Conservation (phyloP, 2,888 invertebrate genomes). For the Epinotia nisella region DNA sequence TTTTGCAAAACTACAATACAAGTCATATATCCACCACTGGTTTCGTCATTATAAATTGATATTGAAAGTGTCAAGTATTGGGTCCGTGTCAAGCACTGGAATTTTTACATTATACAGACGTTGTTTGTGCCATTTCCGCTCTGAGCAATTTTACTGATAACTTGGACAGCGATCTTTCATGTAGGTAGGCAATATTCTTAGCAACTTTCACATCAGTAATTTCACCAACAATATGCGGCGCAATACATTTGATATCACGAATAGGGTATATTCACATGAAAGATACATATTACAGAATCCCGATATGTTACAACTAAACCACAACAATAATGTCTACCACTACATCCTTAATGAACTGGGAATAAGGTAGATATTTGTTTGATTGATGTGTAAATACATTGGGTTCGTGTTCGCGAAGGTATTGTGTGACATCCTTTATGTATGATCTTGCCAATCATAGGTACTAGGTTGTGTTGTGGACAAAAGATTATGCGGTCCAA, state of each 20-base stretch:
- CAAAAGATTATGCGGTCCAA: not conserved
- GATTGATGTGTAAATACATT: not conserved
- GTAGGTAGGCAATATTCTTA: not conserved
- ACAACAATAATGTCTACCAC: not conserved
- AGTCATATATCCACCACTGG: too few species aligned
- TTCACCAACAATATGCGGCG: not conserved
- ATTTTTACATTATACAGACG: too few species aligned
- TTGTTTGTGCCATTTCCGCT: too few species aligned
- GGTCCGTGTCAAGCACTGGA: too few species aligned
- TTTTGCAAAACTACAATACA: too few species aligned
- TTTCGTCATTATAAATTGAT: too few species aligned
- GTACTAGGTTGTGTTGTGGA: not conserved
- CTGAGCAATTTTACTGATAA: too few species aligned
- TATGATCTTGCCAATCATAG: conserved; percentile 9
- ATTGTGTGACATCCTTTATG: not conserved
- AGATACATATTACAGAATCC: not conserved
- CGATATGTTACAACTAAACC: not conserved
- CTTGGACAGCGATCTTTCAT: too few species aligned
- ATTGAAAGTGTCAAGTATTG: too few species aligned
- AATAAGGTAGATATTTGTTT: not conserved
- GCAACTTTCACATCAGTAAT: not conserved
- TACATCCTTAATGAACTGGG: not conserved
- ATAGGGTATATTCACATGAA: conserved; percentile 9
- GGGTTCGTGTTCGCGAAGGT: not conserved
- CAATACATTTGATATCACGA: not conserved